phyloP scores from a whole-genome alignment of 2,888 invertebrate genomes.

The Standfussiana lucernea region DNA sequence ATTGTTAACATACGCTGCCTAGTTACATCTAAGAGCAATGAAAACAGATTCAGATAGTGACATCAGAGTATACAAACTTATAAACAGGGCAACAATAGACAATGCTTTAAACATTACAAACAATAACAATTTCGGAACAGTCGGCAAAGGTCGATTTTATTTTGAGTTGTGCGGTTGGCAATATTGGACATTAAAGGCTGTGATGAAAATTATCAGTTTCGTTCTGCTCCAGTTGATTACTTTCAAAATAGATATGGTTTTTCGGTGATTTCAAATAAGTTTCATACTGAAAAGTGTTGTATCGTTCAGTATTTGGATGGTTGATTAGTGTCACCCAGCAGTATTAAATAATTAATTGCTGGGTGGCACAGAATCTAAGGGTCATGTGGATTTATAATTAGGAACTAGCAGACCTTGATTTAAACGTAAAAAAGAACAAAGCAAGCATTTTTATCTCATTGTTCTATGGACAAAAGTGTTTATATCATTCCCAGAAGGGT shows the following conservation, averaged over 20 bases:
- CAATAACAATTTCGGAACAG: conserved; percentile 27
- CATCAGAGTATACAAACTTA: conserved; percentile 48
- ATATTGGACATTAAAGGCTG: conserved; percentile 4
- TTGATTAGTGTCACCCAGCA: conserved; percentile 33
- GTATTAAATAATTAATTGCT: conserved; percentile 4
- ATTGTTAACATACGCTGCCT: conserved; percentile 15
- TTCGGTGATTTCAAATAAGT: background rate
- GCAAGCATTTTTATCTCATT: conserved; percentile 16
- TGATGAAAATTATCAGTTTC: background rate
- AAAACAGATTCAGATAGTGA: conserved; percentile 39
- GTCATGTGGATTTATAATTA: conserved; percentile 38
- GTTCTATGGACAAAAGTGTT: background rate
- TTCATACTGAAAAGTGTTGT: background rate
- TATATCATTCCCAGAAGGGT: background rate
- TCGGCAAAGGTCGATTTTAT: conserved; percentile 22
- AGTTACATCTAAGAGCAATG: conserved; percentile 25
- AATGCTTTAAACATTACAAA: conserved; percentile 38
- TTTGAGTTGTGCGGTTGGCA: conserved; percentile 4
- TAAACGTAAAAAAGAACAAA: conserved; percentile 33
- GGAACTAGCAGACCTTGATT: conserved; percentile 38
- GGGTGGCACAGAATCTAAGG: background rate
- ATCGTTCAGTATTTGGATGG: background rate
- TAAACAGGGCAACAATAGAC: conserved; percentile 57
- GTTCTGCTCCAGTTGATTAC: background rate
- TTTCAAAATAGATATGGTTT: background rate